phyloP scores from a whole-genome alignment of 2,113 vertebrate genomes.

The Antechinus stuartii region DNA sequence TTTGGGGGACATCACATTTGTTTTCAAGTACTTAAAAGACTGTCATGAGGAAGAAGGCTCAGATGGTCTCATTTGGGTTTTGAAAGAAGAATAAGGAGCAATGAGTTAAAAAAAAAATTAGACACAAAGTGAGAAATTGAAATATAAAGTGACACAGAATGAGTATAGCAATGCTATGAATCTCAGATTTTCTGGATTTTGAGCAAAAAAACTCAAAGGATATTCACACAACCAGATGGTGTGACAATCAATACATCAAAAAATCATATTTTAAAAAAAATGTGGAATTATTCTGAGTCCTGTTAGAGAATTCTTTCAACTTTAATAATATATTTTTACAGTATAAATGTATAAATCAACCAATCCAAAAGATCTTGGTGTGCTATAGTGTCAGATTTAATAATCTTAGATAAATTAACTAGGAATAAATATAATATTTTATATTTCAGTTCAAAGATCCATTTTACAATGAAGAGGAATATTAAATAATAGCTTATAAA shows the following conservation, averaged over 20 bases:
- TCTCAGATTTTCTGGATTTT: neutral
- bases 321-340: neutral
- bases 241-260: neutral
- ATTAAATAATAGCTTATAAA: too few species aligned
- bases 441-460: too few species aligned
- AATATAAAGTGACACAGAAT: neutral
- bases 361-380: neutral
- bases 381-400: neutral
- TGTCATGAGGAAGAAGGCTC: neutral
- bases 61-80: neutral
- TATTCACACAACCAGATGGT: neutral
- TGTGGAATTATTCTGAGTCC: neutral
- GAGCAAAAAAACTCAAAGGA: neutral
- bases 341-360: neutral
- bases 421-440: too few species aligned
- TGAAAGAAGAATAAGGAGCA: neutral
- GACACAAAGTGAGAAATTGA: neutral
- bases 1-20: neutral
- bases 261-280: neutral
- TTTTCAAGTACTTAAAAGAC: neutral
- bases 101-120: neutral
- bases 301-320: neutral
- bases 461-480: too few species aligned
- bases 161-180: neutral
- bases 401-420: too few species aligned